Base-by-base conservation (phyloP, 2,888 invertebrate genomes). In the Coelogynopora nodosa region DNA sequence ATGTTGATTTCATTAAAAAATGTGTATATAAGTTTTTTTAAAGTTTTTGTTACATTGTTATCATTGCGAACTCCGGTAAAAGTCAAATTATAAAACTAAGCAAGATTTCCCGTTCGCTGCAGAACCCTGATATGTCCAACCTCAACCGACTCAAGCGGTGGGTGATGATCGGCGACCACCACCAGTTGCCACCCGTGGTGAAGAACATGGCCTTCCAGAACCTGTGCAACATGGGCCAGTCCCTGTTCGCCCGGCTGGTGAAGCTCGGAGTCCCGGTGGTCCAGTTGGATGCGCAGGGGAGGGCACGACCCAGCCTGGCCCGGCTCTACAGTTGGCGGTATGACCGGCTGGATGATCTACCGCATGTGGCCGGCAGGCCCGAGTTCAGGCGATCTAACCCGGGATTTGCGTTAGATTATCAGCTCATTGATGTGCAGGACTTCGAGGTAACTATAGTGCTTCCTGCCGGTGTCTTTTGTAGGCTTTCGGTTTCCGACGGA, bases 101-200 rank as follows among this genome's bases (percentile, higher is more conserved):
- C n/a, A n/a, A n/a, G n/a, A n/a, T n/a, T n/a, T n/a, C n/a, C 18
- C n/a, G n/a, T n/a, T n/a, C n/a, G n/a, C n/a, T n/a, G n/a, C 86
- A 85, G 93, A 98, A 98, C 92, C 98, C 98, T 0, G 95, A 99
- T 91, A 13, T 86, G 13, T 85, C 83, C 18, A 98, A 97, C 0
- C 95, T 95, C 89, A 98, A 97, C 90, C 94, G 98, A 0, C 93
- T 99, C 87, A 99, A 99, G 92, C 94, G 99, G 23, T 99, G 99
- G 98, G 98, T 99, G 89, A 99, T 99, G 99, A 99, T 99, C 90
- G 99, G 99, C 0, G 98, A 94, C 93, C 99, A 99, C 92, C 97
- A 99, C 92, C 99, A 99, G 92, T 93, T 99, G 89, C 99, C 99
- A 0, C 99, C 99, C 0, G 98, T 99, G 13, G 98, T 99, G 82